Evolutionary conservation across 2,888 invertebrate genomes (phyloP), one percentile per base, ranked within the genome.

Genomic region (Melanophora roralis): DNA sequence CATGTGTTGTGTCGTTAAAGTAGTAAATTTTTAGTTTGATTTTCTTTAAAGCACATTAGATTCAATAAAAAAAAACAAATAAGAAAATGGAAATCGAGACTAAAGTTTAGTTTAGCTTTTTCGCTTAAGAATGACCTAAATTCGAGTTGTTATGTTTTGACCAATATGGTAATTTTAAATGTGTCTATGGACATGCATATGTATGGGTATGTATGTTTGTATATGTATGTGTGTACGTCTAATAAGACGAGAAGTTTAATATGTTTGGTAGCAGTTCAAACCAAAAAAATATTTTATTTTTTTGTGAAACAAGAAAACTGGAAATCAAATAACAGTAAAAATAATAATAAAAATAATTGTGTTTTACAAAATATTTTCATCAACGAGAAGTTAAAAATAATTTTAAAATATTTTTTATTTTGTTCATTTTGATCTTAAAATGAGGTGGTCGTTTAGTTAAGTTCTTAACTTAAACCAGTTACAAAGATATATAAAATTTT

Each of bases 161-260:
- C 79, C 75, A 79, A 71, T 72, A 79, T 71, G 75, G 75, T 71
- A 79, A 79, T 79, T 75, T 67, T 69, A 16, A 27, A 53, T 5
- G 16, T 55, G 32, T 40, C 12, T 16, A 7, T 19, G 11, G 8
- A 45, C 7, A 8, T n/a, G n/a, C n/a, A n/a, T n/a, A n/a, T n/a
- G n/a, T n/a, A n/a, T n/a, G n/a, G n/a, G 21, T 32, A 55, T 23
- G 49, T 9, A 6, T 9, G 19, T 19, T 0, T 38, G 1, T 49
- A 0, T 34, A 9, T n/a, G n/a, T 32, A 32, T 27, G 43, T 64
- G 36, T 36, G 6, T 3, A 5, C 27, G 27, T 27, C 27, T 36
- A n/a, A 32, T 36, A n/a, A n/a, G n/a, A n/a, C n/a, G n/a, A n/a
- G 23, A 23, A n/a, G 27, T 51, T 8, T 16, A n/a, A 4, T 21